Evolutionary conservation across 2,113 vertebrate genomes (phyloP).

Genomic region (Corynorhinus townsendii): DNA sequence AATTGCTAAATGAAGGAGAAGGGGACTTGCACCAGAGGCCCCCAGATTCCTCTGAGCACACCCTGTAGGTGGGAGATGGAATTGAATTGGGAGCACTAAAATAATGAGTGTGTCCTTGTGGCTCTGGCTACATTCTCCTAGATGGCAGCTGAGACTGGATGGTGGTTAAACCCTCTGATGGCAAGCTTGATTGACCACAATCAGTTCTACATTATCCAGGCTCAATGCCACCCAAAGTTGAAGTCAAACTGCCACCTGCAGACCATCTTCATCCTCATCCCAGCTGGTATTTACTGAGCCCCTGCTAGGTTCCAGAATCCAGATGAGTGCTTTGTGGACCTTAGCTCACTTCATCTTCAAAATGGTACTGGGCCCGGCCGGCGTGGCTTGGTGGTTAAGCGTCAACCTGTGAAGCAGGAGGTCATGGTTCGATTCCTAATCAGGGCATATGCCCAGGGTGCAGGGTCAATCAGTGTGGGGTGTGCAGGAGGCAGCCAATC

Average conservation of each 20-base stretch:
- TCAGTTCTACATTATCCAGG: not conserved
- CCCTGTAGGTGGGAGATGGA: not conserved
- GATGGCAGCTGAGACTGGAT: not conserved
- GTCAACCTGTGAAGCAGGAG: no score
- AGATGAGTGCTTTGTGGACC: not conserved
- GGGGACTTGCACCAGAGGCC: not conserved
- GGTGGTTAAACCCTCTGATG: not conserved
- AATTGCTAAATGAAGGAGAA: not conserved
- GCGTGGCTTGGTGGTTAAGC: no score
- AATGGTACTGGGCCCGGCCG: not conserved
- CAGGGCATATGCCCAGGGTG: no score
- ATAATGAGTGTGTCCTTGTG: not conserved
- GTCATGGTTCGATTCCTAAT: no score
- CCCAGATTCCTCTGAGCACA: not conserved
- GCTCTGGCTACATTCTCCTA: not conserved
- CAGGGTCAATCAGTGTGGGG: no score
- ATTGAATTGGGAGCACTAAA: not conserved
- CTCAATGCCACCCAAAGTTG: not conserved
- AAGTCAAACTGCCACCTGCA: not conserved
- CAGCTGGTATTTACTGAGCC: not conserved
- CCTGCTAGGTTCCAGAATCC: not conserved
- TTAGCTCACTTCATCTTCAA: not conserved
- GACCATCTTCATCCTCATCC: not conserved
- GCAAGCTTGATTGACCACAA: not conserved
- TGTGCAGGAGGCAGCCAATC: no score